phyloP scores from a whole-genome alignment of 2,888 invertebrate species.

The Lottia gigantea region DNA sequence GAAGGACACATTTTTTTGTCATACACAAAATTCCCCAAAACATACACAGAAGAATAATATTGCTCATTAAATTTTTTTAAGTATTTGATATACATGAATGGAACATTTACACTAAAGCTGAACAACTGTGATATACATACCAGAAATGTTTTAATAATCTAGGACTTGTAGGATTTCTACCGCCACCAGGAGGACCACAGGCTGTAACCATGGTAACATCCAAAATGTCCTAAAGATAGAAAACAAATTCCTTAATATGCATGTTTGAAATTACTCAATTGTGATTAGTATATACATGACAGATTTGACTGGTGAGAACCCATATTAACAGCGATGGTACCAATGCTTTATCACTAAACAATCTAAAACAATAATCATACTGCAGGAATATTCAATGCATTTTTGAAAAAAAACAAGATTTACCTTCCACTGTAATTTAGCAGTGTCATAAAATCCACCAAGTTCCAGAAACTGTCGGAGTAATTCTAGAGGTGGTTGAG shows the following conservation, averaged over 20 bases:
- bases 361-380: too few relatives aligned
- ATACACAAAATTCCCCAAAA: too few relatives aligned
- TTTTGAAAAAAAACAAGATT: neutral
- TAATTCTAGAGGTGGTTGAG: conserved; percentile 67
- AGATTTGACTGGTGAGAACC: too few relatives aligned
- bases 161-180: conserved; percentile 63
- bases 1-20: neutral
- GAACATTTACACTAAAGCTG: too few relatives aligned
- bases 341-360: too few relatives aligned
- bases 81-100: too few relatives aligned
- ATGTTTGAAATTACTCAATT: too few relatives aligned
- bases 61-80: too few relatives aligned
- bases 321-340: too few relatives aligned
- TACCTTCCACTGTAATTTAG: conserved; percentile 66
- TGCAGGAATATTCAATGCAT: neutral
- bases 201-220: conserved; percentile 66
- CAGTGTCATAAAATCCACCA: conserved; percentile 65
- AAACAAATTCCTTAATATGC: too few relatives aligned
- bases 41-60: too few relatives aligned
- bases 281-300: too few relatives aligned
- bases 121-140: conserved; percentile 36
- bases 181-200: conserved; percentile 66
- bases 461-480: conserved; percentile 66
- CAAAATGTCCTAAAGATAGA: conserved; percentile 53
- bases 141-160: conserved; percentile 66